Percentiles rank a stretch among this genome's conserved stretches.
These are phyloP conservation scores for Diaperis boleti DNA, from an alignment of 2,888 invertebrate species.

Conservation along the genomic window DNA sequence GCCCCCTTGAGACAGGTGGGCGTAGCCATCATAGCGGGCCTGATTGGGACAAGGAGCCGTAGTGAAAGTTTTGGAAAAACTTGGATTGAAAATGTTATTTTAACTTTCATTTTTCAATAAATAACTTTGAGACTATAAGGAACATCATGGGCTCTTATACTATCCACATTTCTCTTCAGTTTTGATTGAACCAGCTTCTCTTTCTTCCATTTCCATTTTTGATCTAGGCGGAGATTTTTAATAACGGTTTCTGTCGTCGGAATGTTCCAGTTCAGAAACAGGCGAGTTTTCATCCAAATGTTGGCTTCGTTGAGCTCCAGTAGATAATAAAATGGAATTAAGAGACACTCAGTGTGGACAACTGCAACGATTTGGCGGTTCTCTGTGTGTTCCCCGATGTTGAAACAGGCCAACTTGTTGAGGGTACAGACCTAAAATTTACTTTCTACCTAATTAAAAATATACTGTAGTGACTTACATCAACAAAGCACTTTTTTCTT, in stretches of 20 bases:
- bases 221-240: constrained; percentile 39
- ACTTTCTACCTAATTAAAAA: background rate
- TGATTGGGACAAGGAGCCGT: too few relatives aligned
- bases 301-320: constrained; percentile 62
- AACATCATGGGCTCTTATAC: background rate
- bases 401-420: constrained; percentile 60
- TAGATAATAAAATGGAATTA: constrained; percentile 63
- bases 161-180: constrained; percentile 18
- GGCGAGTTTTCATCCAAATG: constrained; percentile 62
- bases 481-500: constrained; percentile 14
- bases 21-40: too few relatives aligned
- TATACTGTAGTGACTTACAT: constrained; percentile 4
- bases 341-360: constrained; percentile 59
- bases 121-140: constrained; percentile 27
- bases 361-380: constrained; percentile 61
- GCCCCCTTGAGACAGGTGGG: too few relatives aligned
- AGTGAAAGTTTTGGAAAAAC: too few relatives aligned
- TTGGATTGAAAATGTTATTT: too few relatives aligned
- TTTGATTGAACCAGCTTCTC: background rate
- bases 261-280: constrained; percentile 60
- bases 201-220: constrained; percentile 14
- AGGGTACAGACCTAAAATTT: constrained; percentile 66
- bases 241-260: constrained; percentile 58
- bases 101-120: constrained; percentile 2
- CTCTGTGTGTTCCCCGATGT: constrained; percentile 59